Percentiles rank a stretch among this genome's conserved stretches.
phyloP scores from a whole-genome alignment of 2,113 vertebrate species.

The Cnemophilus loriae region DNA sequence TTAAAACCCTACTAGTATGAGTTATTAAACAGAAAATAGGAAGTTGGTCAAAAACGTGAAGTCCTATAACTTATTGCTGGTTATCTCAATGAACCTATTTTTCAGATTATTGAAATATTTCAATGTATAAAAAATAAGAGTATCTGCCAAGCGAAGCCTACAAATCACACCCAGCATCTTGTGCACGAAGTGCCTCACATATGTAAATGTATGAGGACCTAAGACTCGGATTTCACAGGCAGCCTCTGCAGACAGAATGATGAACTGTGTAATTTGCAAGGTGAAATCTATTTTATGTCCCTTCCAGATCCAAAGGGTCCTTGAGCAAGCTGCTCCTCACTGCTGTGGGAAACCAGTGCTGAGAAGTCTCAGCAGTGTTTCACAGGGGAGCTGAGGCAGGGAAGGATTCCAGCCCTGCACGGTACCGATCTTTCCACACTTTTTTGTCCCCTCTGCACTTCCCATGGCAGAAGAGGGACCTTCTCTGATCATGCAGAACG shows the following conservation, averaged over 20 bases:
- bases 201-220: conserved; percentile 34
- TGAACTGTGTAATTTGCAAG: conserved; percentile 17
- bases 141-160: neutral
- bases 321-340: neutral
- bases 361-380: neutral
- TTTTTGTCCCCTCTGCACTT: neutral
- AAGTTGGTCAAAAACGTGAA: neutral
- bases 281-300: neutral
- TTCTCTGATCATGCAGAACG: accelerated
- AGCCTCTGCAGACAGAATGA: conserved; percentile 4
- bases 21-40: neutral
- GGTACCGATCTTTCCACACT: neutral
- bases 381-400: neutral
- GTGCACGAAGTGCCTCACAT: neutral
- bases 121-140: neutral
- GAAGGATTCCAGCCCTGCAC: neutral
- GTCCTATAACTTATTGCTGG: neutral
- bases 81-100: conserved; percentile 3
- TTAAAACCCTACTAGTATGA: neutral
- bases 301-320: neutral
- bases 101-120: conserved; percentile 13
- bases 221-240: conserved; percentile 10
- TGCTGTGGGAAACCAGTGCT: neutral
- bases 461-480: neutral
- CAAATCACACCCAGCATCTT: neutral